Percentiles rank a stretch among this genome's conserved stretches.
phyloP scores from a whole-genome alignment of 2,888 invertebrate species.

The Xylophagus ater region DNA sequence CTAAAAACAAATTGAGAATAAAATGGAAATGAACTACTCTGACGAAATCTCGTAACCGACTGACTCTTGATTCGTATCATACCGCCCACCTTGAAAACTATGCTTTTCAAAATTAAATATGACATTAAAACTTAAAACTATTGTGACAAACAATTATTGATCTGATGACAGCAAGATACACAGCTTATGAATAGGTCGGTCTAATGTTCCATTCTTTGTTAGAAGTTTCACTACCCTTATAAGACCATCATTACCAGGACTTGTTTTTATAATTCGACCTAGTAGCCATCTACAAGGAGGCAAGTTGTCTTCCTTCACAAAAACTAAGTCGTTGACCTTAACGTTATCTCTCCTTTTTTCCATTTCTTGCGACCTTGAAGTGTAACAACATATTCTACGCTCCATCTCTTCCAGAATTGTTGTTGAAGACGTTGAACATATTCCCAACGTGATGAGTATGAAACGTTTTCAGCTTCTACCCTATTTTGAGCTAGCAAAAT shows the following conservation, averaged over 20 bases:
- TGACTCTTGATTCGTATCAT: too few species aligned
- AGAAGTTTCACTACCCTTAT: constrained; percentile 18
- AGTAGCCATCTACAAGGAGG: constrained; percentile 22
- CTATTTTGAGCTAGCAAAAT: constrained; percentile 19
- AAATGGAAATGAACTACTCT: too few species aligned
- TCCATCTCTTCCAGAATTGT: constrained; percentile 21
- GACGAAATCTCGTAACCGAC: too few species aligned
- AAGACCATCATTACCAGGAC: constrained; percentile 23
- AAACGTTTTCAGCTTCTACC: constrained; percentile 10
- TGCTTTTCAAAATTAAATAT: too few species aligned
- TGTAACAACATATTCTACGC: constrained; percentile 19
- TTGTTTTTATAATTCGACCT: constrained; percentile 19
- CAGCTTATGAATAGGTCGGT: neutral
- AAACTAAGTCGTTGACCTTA: constrained; percentile 19
- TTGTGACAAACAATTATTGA: too few species aligned
- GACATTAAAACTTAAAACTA: too few species aligned
- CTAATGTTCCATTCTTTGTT: neutral
- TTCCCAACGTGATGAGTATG: constrained; percentile 22
- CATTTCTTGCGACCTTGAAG: constrained; percentile 22
- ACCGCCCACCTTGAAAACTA: too few species aligned
- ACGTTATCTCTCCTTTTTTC: constrained; percentile 8
- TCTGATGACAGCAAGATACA: too few species aligned
- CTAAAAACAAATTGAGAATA: too few species aligned
- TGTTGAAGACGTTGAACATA: constrained; percentile 19
- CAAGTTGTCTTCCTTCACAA: constrained; percentile 20